A percentile compares a stretch with the other conserved stretches of the same genome.
These are phyloP conservation scores for Brachionus rotundiformis DNA, from an alignment of 1,140 invertebrate genomes.

Conservation along the genomic window DNA sequence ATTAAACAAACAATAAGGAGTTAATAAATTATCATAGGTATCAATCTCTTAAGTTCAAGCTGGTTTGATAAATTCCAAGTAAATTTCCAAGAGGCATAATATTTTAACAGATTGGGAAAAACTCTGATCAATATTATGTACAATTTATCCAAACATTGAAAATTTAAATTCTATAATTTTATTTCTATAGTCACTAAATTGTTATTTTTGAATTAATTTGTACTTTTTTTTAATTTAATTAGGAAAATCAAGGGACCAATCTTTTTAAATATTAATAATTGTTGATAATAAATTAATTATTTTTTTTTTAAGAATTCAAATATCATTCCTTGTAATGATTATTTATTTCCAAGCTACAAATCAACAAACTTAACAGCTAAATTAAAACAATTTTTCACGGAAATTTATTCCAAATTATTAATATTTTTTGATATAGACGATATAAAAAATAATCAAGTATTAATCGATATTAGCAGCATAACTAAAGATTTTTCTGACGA, in stretches of 20 bases:
- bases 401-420: neutral
- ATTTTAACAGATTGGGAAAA: too few relatives aligned
- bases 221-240: too few relatives aligned
- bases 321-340: neutral
- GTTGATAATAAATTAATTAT: neutral
- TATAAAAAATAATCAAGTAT: neutral
- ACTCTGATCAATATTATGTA: too few relatives aligned
- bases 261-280: neutral
- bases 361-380: neutral
- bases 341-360: constrained; percentile 22
- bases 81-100: too few relatives aligned
- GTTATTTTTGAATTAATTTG: too few relatives aligned
- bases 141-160: too few relatives aligned
- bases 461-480: neutral
- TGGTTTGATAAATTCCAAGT: too few relatives aligned
- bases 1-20: too few relatives aligned
- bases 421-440: neutral
- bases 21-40: too few relatives aligned
- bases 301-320: constrained; percentile 39
- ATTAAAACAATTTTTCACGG: neutral
- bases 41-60: too few relatives aligned
- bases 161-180: too few relatives aligned
- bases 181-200: too few relatives aligned
- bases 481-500: neutral
- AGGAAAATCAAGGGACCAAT: neutral